Evolutionary conservation across 2,797 vertebrate species (phyloP), one percentile per base, ranked within the genome.

Genomic region (Parauchenoglanis ngamensis): DNA sequence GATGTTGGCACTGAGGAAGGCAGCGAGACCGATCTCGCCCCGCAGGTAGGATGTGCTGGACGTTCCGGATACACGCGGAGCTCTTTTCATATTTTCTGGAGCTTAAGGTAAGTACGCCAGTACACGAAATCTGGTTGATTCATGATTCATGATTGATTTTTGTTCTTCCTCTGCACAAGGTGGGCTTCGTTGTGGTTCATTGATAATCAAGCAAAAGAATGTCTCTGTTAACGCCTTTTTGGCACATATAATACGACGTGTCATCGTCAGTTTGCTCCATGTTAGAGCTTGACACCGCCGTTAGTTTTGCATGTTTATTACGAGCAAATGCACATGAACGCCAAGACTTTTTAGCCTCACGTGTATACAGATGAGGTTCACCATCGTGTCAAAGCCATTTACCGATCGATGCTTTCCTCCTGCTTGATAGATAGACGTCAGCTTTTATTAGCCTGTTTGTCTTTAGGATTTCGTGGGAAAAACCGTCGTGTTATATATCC

Each of bases 371-470:
- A 52, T 76, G 7, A 2, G 11, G 72, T 25, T 49, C 0, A 10
- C 23, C 10, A 2, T 15, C 6, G 12, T 28, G 25, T 54, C 4
- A 80, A 59, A 46, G 25, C 17, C 31, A 21, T 83, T 87, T 87
- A 70, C 68, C 40, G 44, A 75, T 87, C 21, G 31, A 73, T 83
- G 44, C 80, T 57, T 54, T 78, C 49, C 63, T 65, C 28, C 12
- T 21, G 31, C 85, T 59, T 83, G 85, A 88, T 75, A 67, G 75
- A 89, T 84, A 40, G 78, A 85, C 31, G 49, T 87, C 54, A 57
- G 72, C n/a, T 70, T 88, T 86, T 88, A 85, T 88, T 88, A 87
- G 83, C 73, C 72, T 80, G 78, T 84, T 75, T 82, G 84, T 90
- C 86, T 86, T 78, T 65, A 90, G 86, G 19, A 52, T 88, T 86